Evolutionary conservation across 2,113 vertebrate genomes (phyloP).

Genomic region (Panurus biarmicus): DNA sequence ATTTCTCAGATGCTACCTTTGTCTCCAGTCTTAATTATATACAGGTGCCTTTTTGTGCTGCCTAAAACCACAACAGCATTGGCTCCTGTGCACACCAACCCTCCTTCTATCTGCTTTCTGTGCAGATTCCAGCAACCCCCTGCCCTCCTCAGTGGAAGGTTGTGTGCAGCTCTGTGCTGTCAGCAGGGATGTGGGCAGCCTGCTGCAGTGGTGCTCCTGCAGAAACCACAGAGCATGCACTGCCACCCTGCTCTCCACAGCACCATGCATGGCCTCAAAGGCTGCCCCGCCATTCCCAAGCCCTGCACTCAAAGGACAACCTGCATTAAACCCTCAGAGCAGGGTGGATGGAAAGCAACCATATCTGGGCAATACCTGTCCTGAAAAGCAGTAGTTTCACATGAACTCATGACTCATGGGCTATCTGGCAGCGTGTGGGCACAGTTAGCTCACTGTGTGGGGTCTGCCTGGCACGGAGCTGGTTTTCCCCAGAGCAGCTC

Average conservation of each 20-base stretch:
- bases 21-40: background rate
- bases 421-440: background rate
- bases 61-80: background rate
- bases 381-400: background rate
- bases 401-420: accelerated
- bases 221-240: background rate
- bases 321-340: background rate
- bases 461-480: background rate
- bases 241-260: background rate
- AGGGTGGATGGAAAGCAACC: background rate
- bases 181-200: background rate
- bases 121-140: background rate
- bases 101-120: background rate
- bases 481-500: background rate
- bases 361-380: background rate
- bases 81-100: background rate
- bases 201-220: background rate
- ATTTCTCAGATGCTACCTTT: background rate
- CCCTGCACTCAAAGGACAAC: background rate
- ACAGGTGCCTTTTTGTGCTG: background rate
- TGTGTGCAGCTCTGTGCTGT: background rate
- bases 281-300: background rate
- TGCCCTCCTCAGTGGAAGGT: background rate
- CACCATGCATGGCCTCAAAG: accelerated
- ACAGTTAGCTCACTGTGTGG: background rate